Conservation (phyloP, 2,113 vertebrate genomes). For the Phylloscopus whistleri region DNA sequence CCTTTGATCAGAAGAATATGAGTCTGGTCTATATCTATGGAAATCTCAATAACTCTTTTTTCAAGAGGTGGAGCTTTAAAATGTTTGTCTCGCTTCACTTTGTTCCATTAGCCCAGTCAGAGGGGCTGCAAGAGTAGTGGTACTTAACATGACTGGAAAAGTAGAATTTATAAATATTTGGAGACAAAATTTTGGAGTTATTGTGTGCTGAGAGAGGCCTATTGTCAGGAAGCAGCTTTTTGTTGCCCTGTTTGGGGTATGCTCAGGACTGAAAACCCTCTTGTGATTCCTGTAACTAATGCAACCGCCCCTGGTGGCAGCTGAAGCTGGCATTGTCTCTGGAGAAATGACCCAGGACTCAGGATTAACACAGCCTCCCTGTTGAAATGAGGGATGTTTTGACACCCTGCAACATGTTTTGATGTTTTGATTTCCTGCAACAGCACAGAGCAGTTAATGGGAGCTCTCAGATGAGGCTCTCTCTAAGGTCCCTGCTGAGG, state of each 20-base stretch:
- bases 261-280: neutral
- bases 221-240: neutral
- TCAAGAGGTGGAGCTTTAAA: neutral
- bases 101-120: neutral
- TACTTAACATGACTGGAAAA: neutral
- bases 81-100: neutral
- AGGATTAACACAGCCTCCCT: neutral
- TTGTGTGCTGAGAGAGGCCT: neutral
- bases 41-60: neutral
- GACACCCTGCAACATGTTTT: too few species aligned
- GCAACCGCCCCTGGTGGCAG: neutral
- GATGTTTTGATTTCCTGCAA: neutral
- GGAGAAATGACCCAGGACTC: neutral
- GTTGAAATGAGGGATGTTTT: neutral
- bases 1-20: neutral
- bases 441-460: accelerated
- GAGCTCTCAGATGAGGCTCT: neutral
- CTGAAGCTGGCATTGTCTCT: neutral
- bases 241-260: neutral
- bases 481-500: neutral
- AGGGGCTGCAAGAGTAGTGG: neutral
- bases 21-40: neutral
- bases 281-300: neutral
- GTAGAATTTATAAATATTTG: neutral
- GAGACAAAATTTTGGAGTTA: neutral